Evolutionary conservation across 1,140 invertebrate genomes (phyloP), one percentile per base, ranked within the genome.

Genomic region (Drosophila novamexicana): DNA sequence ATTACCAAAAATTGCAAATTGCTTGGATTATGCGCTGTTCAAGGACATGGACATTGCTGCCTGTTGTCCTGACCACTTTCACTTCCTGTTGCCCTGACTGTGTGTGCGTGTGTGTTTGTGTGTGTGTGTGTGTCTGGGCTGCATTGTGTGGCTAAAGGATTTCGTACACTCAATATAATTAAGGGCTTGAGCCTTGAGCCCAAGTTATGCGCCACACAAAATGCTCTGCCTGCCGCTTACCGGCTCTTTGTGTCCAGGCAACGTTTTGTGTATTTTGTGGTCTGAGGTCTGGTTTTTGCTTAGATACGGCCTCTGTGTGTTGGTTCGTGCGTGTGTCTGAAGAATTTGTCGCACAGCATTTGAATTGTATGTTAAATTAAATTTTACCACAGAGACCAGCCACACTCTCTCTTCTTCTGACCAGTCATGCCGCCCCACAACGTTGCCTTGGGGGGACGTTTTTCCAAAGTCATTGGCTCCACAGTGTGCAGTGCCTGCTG

Each of bases 1-100:
- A 90, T 90, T 90, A 90, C 85, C 84, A 90, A 90, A 90, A 90
- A 90, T 90, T 90, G 85, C 85, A 90, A 90, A 90, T 90, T 90
- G 85, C 85, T 90, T 79, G 85, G 85, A 90, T 90, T 90, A 90
- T 90, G 80, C 72, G 78, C 64, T 83, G 75, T 81, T 65, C 75
- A 78, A 77, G 70, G 77, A 85, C 78, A 78, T 68, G 57, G 75
- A 69, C 32, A 74, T 50, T 57, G 63, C 42, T 34, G 69, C 14
- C 62, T 58, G 62, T 45, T 59, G 70, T 67, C 63, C 70, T 61
- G 72, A 71, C 68, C 80, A 89, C 84, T 89, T 89, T 89, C 83
- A 86, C 83, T 88, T 88, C 79, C 79, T 81, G 81, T 67, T 71
- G 75, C 53, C 65, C 40, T 54, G 59, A 34, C 18, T 56, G 6